Percentiles rank a stretch among this genome's conserved stretches.
Evolutionary conservation across 2,888 invertebrate species (phyloP).

Genomic region (Pyrrhia umbra): DNA sequence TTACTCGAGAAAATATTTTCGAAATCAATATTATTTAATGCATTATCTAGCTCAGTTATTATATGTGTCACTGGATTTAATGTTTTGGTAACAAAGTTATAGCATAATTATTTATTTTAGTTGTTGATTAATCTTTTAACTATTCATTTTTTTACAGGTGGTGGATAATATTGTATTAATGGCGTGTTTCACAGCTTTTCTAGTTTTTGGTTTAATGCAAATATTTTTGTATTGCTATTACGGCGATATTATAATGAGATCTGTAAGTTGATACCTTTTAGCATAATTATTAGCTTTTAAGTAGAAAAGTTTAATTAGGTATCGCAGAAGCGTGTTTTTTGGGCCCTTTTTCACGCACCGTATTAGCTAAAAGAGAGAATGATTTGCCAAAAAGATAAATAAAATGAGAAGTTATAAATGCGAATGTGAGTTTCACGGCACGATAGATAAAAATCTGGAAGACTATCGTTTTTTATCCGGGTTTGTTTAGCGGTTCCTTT

Average conservation of each 20-base stretch:
- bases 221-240: conserved; percentile 53
- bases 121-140: not conserved
- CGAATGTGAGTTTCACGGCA: no score
- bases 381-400: no score
- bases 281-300: no score
- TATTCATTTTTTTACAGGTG: conserved; percentile 29
- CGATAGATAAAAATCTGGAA: no score
- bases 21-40: conserved; percentile 43
- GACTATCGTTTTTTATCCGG: no score
- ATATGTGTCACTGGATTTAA: conserved; percentile 52
- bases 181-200: conserved; percentile 35
- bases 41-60: conserved; percentile 42
- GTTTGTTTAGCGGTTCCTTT: no score
- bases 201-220: conserved; percentile 44
- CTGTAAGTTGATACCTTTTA: conserved; percentile 42
- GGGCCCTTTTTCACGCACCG: no score
- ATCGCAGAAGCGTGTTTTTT: no score
- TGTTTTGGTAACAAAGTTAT: conserved; percentile 39
- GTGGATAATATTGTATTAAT: conserved; percentile 25
- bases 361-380: no score
- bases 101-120: not conserved
- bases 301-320: no score
- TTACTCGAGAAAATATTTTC: conserved; percentile 47
- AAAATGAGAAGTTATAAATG: no score
- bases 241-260: conserved; percentile 44